Evolutionary conservation across 2,888 invertebrate genomes (phyloP), one percentile per base, ranked within the genome.

Genomic region (Dryomyza anilis): DNA sequence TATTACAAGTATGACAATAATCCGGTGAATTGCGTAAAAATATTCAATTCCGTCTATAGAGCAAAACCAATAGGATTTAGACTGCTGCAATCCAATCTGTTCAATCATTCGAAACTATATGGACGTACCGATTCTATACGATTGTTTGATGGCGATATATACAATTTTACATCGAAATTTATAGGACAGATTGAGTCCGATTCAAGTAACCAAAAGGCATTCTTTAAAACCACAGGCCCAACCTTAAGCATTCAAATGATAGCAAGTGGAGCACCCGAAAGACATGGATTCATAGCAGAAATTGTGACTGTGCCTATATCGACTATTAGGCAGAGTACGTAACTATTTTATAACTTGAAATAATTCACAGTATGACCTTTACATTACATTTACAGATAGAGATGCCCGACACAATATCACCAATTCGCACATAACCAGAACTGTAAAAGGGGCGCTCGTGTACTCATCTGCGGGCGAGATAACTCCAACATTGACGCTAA

Each of bases 1-100:
- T 99, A 97, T 80, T 98, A 96, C 83, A 98, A 98, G 81, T 99
- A 99, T 77, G 96, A 96, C 77, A 96, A 96, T 73, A 90, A 92
- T 80, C 95, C 97, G 0, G 94, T 97, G 0, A 98, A 98, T 79
- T 99, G 98, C 79, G 94, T 98, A 0, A 99, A 99, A 83, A 95
- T 98, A 72, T 96, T 99, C 80, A 91, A 92, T 63, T 93, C 95
- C 67, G 89, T 89, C 66, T 93, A 89, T 76, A 88, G 91, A 68
- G 90, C 93, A 0, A 96, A 96, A 78, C 92, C 92, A 14, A 89
- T 98, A 74, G 96, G 96, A 8, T 92, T 98, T 75, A 87, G 97
- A 67, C 85, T 98, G 52, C 84, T 97, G 25, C 96, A 97, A 75
- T 93, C 94, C 70, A 95, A 96, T 83, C 83, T 96, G n/a, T 95